Evolutionary conservation across 2,113 vertebrate species (phyloP).

Genomic region (Platysteira castanea): DNA sequence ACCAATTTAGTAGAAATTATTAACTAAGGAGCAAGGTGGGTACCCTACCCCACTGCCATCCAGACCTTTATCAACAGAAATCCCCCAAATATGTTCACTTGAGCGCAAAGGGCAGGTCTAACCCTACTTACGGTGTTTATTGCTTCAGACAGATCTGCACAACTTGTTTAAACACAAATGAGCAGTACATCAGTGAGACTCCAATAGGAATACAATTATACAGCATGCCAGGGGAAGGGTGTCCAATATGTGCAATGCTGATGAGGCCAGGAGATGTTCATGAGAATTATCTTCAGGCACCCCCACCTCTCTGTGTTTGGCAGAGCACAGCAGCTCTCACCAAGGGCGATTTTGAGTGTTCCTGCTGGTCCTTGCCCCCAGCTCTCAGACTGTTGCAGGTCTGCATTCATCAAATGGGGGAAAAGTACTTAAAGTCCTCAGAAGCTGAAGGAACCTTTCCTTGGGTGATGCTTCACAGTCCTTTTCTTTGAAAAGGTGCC

Average conservation of each 20-base stretch:
- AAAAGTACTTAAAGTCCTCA: background rate
- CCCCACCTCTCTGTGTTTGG: background rate
- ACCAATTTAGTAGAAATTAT: background rate
- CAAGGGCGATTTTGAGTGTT: fast-evolving
- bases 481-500: background rate
- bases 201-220: fast-evolving
- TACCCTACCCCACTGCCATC: background rate
- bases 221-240: background rate
- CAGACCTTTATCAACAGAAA: background rate
- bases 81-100: background rate
- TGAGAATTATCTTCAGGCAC: fast-evolving
- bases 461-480: background rate
- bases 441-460: background rate
- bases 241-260: background rate
- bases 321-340: background rate
- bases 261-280: background rate
- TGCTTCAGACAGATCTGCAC: background rate
- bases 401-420: background rate
- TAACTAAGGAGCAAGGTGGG: background rate
- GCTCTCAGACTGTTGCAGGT: background rate
- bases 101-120: background rate
- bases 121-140: fast-evolving
- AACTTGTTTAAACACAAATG: background rate
- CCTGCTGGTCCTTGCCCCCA: background rate
- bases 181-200: background rate